Base-by-base conservation (phyloP, 2,797 vertebrate genomes). In the Acomys russatus region DNA sequence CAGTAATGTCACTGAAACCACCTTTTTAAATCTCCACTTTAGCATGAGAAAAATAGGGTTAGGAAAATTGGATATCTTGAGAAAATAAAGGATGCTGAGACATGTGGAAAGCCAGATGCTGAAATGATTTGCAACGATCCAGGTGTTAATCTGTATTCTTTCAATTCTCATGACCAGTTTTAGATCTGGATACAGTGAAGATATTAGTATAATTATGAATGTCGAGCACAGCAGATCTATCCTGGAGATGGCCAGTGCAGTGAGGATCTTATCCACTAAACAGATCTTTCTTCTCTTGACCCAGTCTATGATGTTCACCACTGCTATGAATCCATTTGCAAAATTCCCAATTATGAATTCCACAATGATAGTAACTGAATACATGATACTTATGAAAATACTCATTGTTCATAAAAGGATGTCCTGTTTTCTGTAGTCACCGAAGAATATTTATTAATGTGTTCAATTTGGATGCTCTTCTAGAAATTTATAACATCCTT, bases 61-160 rank as follows among this genome's bases (percentile, higher is more conserved):
- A 6, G 90, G 88, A 92, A 92, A 91, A 68, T 30, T 94, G 70
- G 89, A 89, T 66, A 95, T 90, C 71, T 94, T 96, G 54, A 94
- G 85, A 44, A 80, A 95, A 82, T 88, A 95, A 66, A 92, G 90
- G 59, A 92, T 82, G 51, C 76, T 61, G 54, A 97, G 89, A 8
- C 33, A n/a, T 28, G 92, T 77, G 38, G 89, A 59, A 38, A 97
- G 14, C 92, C 95, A 96, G 28, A 86, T 15, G 23, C 49, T 94
- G 44, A 95, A 96, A 90, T 92, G 70, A 25, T 90, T 90, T 61
- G 10, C 25, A 5, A 90, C 22, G 12, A 9, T 4, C 89, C 85
- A 92, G 14, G 20, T 1, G 33, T 10, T 23, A 56, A 17, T 3
- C n/a, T 35, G 4, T 18, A 66, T 54, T 77, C 28, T 64, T 18